phyloP scores from a whole-genome alignment of 2,888 invertebrate species.

The Priocnemis perturbator region DNA sequence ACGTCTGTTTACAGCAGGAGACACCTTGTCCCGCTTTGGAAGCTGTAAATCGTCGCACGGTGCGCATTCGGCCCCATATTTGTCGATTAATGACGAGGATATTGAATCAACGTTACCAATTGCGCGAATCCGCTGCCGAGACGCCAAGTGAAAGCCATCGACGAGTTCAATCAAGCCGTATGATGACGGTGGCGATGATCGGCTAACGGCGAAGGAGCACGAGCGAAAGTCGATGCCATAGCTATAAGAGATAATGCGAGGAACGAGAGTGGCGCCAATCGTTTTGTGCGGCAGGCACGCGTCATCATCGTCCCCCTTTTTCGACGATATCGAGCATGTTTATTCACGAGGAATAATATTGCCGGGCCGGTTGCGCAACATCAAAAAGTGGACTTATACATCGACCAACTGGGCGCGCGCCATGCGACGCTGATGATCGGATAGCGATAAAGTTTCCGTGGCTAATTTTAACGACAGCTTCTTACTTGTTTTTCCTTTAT shows the following conservation, averaged over 20 bases:
- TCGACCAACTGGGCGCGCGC: too few relatives aligned
- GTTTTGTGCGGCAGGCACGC: conserved; percentile 2
- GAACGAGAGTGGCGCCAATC: neutral
- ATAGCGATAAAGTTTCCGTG: too few relatives aligned
- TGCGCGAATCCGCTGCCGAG: conserved; percentile 42
- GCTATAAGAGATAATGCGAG: neutral
- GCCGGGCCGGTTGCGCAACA: neutral
- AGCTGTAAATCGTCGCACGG: too few relatives aligned
- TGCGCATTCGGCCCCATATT: too few relatives aligned
- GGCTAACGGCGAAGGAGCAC: neutral
- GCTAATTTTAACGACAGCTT: too few relatives aligned
- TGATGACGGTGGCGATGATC: neutral
- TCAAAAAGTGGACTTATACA: neutral
- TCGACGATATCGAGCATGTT: conserved; percentile 1
- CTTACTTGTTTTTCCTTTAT: too few relatives aligned
- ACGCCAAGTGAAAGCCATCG: conserved; percentile 51
- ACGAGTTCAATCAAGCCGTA: conserved; percentile 10
- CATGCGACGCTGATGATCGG: too few relatives aligned
- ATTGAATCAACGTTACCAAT: conserved; percentile 48
- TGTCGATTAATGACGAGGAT: neutral
- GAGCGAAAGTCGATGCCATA: conserved; percentile 22
- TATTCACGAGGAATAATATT: conserved; percentile 3
- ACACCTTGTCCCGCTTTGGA: too few relatives aligned
- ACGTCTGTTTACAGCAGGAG: too few relatives aligned
- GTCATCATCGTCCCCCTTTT: neutral